Evolutionary conservation across 2,113 vertebrate genomes (phyloP).

Genomic region (cattle (Bos taurus)): ARS-UCD2.0 NC_037350.1:15486501-15487000

Average conservation of each 20-base stretch:
- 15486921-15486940: fast-evolving
- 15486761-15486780: background rate
- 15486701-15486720: background rate
- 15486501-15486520: background rate
- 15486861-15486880: background rate
- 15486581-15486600: background rate
- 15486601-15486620: background rate
- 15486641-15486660: background rate
- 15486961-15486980: background rate
- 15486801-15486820: background rate
- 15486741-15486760: background rate
- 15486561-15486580: background rate
- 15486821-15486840: background rate
- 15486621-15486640: background rate
- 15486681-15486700: background rate
- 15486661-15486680: background rate
- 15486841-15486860: background rate
- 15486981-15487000: background rate
- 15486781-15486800: background rate
- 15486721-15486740: background rate
- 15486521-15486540: background rate
- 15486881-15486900: background rate
- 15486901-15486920: background rate
- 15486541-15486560: fast-evolving
- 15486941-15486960: background rate